phyloP scores from a whole-genome alignment of 2,888 invertebrate species.

The Melanargia galathea region DNA sequence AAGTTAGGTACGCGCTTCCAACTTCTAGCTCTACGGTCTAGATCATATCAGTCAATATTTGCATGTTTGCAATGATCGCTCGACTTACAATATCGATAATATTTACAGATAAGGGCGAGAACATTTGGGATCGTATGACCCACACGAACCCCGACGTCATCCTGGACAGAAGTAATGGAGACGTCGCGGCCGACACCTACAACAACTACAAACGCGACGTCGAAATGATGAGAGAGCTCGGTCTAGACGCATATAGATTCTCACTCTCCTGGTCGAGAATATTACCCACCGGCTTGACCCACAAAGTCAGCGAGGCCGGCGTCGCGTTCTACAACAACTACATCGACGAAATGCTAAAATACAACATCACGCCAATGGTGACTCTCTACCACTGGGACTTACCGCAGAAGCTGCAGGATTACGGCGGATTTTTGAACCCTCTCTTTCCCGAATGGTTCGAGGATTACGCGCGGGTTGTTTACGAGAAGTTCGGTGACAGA shows the following conservation, averaged over 20 bases:
- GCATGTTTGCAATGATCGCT: not conserved
- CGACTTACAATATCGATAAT: slow-evolving; percentile 57
- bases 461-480: slow-evolving; percentile 72
- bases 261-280: slow-evolving; percentile 85
- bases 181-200: slow-evolving; percentile 83
- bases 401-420: slow-evolving; percentile 76
- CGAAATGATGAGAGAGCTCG: slow-evolving; percentile 68
- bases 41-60: not conserved
- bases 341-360: slow-evolving; percentile 82
- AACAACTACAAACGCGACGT: slow-evolving; percentile 83
- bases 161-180: slow-evolving; percentile 70
- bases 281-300: slow-evolving; percentile 78
- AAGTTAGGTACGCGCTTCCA: too few relatives aligned
- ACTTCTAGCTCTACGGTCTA: not conserved
- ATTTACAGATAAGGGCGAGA: slow-evolving; percentile 58
- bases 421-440: slow-evolving; percentile 78
- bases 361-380: slow-evolving; percentile 83
- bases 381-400: slow-evolving; percentile 82
- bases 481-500: slow-evolving; percentile 70
- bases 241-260: slow-evolving; percentile 76
- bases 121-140: slow-evolving; percentile 61
- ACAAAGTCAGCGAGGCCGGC: slow-evolving; percentile 80
- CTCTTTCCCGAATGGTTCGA: slow-evolving; percentile 71
- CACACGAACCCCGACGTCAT: slow-evolving; percentile 56
- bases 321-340: slow-evolving; percentile 85